Percentiles rank a stretch among this genome's conserved stretches.
phyloP scores from a whole-genome alignment of 2,113 vertebrate species.

The Gnathonemus echidnorhynchus region DNA sequence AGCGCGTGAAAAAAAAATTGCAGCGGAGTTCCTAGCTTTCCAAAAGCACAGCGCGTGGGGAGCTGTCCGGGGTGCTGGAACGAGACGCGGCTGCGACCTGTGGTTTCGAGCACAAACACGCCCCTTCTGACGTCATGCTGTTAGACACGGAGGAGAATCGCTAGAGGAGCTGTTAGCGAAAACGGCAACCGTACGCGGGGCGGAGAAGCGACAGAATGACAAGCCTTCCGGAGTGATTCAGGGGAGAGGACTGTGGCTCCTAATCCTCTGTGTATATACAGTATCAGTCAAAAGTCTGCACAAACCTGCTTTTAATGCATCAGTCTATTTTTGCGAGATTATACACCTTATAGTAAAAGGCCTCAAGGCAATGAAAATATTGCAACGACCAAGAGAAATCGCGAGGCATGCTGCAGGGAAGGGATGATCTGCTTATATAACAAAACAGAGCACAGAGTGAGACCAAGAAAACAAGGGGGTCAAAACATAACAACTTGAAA shows the following conservation, averaged over 20 bases:
- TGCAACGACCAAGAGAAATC: background rate
- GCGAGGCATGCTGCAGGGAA: background rate
- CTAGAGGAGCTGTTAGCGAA: background rate
- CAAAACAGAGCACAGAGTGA: background rate
- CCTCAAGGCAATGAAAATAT: background rate
- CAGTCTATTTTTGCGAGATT: background rate
- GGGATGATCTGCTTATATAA: background rate
- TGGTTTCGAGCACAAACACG: background rate
- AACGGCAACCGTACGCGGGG: background rate
- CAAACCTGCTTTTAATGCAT: background rate
- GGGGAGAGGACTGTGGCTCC: background rate
- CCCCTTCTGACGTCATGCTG: background rate
- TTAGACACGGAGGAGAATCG: background rate
- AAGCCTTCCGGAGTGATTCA: background rate
- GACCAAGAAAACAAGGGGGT: background rate
- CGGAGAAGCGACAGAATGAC: background rate
- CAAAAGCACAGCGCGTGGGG: background rate
- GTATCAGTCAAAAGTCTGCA: background rate
- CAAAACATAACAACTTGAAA: background rate
- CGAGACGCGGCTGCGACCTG: background rate
- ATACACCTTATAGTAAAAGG: background rate
- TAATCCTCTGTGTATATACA: background rate
- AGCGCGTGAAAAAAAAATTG: background rate
- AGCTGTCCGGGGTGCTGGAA: constrained; percentile 6
- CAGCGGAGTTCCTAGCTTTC: background rate